These are phyloP conservation scores for Daboia siamensis DNA, from an alignment of 2,113 vertebrate genomes.

Conservation along the genomic window DNA sequence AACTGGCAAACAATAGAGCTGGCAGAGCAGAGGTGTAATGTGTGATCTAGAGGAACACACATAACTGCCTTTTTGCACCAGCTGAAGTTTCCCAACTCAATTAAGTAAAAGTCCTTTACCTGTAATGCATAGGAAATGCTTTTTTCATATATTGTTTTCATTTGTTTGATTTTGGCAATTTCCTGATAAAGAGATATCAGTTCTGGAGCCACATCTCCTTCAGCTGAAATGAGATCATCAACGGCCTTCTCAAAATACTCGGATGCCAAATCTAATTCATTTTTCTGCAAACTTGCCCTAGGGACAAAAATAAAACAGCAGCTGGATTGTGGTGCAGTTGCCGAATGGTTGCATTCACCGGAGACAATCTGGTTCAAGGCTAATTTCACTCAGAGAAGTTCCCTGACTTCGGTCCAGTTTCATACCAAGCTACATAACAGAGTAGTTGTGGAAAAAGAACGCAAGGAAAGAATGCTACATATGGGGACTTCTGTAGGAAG, in stretches of 20 bases:
- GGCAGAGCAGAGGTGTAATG: not conserved
- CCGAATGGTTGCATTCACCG: not conserved
- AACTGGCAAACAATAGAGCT: not conserved
- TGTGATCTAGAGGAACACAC: not conserved
- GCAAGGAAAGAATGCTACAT: not conserved
- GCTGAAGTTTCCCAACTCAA: not conserved
- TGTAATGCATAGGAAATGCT: constrained; percentile 54
- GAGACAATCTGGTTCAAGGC: not conserved
- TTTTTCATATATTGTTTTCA: constrained; percentile 43
- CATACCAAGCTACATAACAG: not conserved
- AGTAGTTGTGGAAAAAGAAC: not conserved
- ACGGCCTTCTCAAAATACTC: constrained; percentile 56
- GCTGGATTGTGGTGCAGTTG: not conserved
- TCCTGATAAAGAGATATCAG: constrained; percentile 53
- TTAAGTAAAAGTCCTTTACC: constrained; percentile 31
- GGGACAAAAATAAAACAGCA: not conserved
- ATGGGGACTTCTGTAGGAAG: not conserved
- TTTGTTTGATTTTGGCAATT: constrained; percentile 48
- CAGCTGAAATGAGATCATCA: constrained; percentile 23
- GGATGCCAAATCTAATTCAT: constrained; percentile 46
- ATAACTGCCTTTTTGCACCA: not conserved
- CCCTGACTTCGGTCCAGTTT: not conserved
- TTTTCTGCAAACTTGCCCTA: constrained; percentile 47
- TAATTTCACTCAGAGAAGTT: not conserved
- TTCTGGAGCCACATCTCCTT: constrained; percentile 41